phyloP scores from a whole-genome alignment of 2,888 invertebrate genomes.

The Siphlonurus alternatus region DNA sequence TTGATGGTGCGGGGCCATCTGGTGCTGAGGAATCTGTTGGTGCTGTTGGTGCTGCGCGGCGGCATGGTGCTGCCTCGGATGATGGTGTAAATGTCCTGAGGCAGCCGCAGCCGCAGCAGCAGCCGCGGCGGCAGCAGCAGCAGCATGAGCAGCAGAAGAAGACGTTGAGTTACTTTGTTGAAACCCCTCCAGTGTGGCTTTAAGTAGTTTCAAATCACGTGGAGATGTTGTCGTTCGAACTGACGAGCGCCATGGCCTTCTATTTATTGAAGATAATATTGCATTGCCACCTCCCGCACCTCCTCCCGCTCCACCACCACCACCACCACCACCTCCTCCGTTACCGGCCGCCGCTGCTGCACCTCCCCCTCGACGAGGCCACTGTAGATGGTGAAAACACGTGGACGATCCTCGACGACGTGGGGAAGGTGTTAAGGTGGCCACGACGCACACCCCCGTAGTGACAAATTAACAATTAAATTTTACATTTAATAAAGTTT shows the following conservation, averaged over 20 bases:
- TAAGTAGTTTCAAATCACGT: constrained; percentile 1
- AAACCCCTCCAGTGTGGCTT: constrained; percentile 9
- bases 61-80: not conserved
- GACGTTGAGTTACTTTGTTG: constrained; percentile 4
- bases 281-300: not conserved
- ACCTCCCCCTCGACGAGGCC: constrained; percentile 3
- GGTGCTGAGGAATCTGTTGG: constrained; percentile 5
- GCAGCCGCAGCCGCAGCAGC: constrained; percentile 6
- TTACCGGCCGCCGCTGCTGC: constrained; percentile 2
- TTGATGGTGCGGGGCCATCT: not conserved
- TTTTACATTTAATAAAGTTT: not conserved
- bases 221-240: not conserved
- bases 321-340: not conserved
- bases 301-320: not conserved
- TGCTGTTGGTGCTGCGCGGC: constrained; percentile 5
- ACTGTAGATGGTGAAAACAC: constrained; percentile 1
- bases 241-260: not conserved
- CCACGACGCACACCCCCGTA: constrained; percentile 2
- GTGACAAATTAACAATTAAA: not conserved
- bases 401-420: not conserved
- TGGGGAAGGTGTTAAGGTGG: not conserved
- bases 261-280: not conserved
- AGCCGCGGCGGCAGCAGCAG: constrained; percentile 8
- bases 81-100: constrained; percentile 2
- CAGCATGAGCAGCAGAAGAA: constrained; percentile 6